Evolutionary conservation across 2,888 invertebrate genomes (phyloP).

Genomic region (Synergus japonicus): DNA sequence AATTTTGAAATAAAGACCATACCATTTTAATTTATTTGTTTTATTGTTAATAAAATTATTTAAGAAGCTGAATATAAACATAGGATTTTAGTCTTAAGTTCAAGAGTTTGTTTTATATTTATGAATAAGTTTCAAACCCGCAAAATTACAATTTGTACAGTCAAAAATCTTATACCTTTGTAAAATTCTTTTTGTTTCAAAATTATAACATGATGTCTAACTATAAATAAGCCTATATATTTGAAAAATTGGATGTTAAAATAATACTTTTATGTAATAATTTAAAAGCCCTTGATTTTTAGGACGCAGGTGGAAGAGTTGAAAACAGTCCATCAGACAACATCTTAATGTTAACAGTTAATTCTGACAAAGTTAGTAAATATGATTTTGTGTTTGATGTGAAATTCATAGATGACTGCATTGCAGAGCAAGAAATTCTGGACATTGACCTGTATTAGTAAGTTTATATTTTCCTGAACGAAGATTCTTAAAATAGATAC

Average conservation of each 20-base stretch:
- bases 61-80: neutral
- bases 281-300: neutral
- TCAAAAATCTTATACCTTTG: too few species aligned
- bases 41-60: neutral
- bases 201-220: too few species aligned
- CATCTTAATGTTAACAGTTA: neutral
- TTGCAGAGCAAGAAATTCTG: neutral
- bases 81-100: neutral
- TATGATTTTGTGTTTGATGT: neutral
- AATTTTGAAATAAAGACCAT: too few species aligned
- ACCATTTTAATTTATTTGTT: neutral
- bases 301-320: neutral
- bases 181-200: too few species aligned
- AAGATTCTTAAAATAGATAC: neutral
- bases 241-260: too few species aligned
- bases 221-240: too few species aligned
- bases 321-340: neutral
- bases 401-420: constrained; percentile 9
- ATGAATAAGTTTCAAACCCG: neutral
- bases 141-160: neutral
- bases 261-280: too few species aligned
- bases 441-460: neutral
- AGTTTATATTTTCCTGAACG: neutral
- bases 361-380: neutral
- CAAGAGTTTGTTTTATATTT: neutral